Base-by-base conservation (phyloP, 2,113 vertebrate genomes). In the Uria aalge region DNA sequence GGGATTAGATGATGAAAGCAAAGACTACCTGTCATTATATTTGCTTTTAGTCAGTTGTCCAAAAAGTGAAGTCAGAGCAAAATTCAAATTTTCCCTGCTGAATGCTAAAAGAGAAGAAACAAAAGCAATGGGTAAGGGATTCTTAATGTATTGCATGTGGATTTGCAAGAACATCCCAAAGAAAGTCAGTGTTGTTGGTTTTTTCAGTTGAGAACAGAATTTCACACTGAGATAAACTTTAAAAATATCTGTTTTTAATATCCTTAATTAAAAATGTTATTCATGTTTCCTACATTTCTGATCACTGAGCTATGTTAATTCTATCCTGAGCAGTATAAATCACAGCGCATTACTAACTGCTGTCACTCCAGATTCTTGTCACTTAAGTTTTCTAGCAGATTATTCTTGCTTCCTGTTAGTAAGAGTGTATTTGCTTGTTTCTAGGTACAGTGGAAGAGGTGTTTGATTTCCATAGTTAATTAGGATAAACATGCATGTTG, bases 11-110 rank as follows among this genome's bases (percentile, higher is more conserved):
- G 99, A 99, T 98, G 99, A 99, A 98, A 99, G 99, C 98, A 99
- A 99, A 98, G 99, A 99, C 98, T 99, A 99, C 97, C 98, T 99
- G 97, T 99, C 99, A 66, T 94, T 99, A 77, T 99, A 99, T 98
- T 98, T 99, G 98, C 99, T 99, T 94, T 98, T 99, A 98, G 99
- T 99, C 98, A 99, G 99, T 98, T 99, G 99, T 98, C 99, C 99
- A 98, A 99, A 99, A 99, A 99, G 99, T 98, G 99, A 99, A 99
- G 99, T 99, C 94, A 98, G 99, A 98, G 99, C 99, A 98, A 99
- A 99, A 98, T 99, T 99, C 97, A 99, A 99, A 97, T 99, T 99
- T 98, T 99, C 99, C 92, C 98, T 99, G 96, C 96, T 99, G 97
- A 99, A 99, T 56, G 99, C 99, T 94, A 99, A 99, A 98, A 98